Percentiles rank a stretch among this genome's conserved stretches.
These are phyloP conservation scores for Eurosta solidaginis DNA, from an alignment of 1,140 invertebrate species.

Conservation along the genomic window DNA sequence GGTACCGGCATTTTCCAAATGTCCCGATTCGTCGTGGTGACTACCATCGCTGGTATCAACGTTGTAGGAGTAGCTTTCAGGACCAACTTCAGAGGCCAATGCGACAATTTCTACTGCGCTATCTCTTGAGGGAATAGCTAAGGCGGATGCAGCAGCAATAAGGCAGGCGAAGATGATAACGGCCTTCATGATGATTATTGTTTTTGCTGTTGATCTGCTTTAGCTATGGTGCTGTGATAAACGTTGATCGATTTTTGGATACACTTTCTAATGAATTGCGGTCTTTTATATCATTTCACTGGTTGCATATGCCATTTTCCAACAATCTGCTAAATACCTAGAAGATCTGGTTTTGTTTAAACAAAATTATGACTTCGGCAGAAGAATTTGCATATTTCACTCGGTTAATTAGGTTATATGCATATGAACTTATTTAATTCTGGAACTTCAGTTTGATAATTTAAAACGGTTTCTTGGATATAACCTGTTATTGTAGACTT, in stretches of 20 bases:
- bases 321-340: too few species aligned
- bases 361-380: too few species aligned
- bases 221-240: background rate
- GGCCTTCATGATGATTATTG: slow-evolving; percentile 38
- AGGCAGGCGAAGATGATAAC: slow-evolving; percentile 34
- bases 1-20: slow-evolving; percentile 61
- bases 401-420: too few species aligned
- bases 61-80: slow-evolving; percentile 44
- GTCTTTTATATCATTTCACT: slow-evolving; percentile 10
- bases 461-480: too few species aligned
- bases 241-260: background rate
- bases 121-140: background rate
- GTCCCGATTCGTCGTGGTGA: slow-evolving; percentile 60
- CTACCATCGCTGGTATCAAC: slow-evolving; percentile 67
- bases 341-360: too few species aligned
- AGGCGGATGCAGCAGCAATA: slow-evolving; percentile 27
- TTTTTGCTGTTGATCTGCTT: background rate
- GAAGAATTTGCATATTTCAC: too few species aligned
- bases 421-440: too few species aligned
- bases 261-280: background rate
- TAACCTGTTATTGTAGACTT: too few species aligned
- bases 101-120: background rate
- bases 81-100: slow-evolving; percentile 20
- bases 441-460: too few species aligned
- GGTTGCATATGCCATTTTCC: background rate